These are phyloP conservation scores for Cossypha niveicapilla DNA, from an alignment of 2,797 vertebrate genomes.

Conservation along the genomic window DNA sequence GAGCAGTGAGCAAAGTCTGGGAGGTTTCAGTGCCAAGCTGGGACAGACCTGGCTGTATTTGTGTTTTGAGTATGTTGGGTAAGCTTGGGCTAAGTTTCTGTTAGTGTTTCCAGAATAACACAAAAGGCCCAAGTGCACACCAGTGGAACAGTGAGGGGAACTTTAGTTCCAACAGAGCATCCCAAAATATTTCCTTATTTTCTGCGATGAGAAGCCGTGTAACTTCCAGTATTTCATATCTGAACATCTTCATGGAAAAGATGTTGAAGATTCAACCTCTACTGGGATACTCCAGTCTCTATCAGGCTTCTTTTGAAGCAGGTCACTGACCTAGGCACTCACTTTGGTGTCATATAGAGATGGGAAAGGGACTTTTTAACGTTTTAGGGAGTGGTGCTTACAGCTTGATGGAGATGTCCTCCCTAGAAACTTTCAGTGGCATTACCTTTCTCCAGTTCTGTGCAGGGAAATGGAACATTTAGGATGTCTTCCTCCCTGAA, in stretches of 20 bases:
- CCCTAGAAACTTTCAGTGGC: neutral
- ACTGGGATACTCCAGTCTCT: neutral
- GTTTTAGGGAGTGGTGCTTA: neutral
- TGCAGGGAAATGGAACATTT: neutral
- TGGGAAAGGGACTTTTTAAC: neutral
- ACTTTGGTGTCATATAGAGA: neutral
- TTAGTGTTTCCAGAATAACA: neutral
- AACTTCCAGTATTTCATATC: neutral
- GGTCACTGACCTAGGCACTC: neutral
- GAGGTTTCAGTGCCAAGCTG: neutral
- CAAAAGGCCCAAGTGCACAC: neutral
- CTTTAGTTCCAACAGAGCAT: neutral
- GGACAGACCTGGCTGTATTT: neutral
- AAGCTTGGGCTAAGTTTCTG: neutral
- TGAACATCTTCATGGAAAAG: neutral
- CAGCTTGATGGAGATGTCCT: neutral
- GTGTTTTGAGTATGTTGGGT: neutral
- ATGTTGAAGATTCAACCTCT: neutral
- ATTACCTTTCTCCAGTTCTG: neutral
- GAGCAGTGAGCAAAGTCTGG: neutral
- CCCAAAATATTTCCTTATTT: neutral
- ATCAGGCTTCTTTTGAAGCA: neutral
- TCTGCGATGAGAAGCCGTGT: fast-evolving
- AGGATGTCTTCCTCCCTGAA: neutral
- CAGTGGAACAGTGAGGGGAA: neutral